Evolutionary conservation across 2,888 invertebrate genomes (phyloP), one percentile per base, ranked within the genome.

Genomic region (Metalampra italica): DNA sequence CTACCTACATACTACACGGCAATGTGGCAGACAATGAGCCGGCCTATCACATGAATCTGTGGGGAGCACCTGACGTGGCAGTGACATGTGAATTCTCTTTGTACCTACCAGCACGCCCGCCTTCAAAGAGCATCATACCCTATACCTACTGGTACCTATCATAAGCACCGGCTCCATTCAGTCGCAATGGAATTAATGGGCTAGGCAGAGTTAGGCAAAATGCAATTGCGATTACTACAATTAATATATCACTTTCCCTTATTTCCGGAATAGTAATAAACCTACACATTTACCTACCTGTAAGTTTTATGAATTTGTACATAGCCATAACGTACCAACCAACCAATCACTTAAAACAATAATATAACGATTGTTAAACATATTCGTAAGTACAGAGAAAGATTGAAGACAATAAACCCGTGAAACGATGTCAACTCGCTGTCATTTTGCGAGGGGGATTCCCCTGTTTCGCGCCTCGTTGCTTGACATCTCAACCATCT

Each of bases 341-440:
- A n/a, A n/a, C n/a, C 40, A 41, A 13, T 8, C 47, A 42, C 34
- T 45, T 39, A 40, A 43, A 50, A 47, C 48, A 54, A 54, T 52
- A 54, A 54, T 52, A 55, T 52, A 47, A 13, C 37, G 39, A 51
- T 53, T 50, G 44, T 42, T 36, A 47, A 47, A 48, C 49, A 45
- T 53, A 51, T 51, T 22, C 5, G 22, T 22, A 22, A 22, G 5
- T 51, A 34, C 11, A 14, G 30, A 22, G 22, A 34, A 45, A 51
- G 60, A 64, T 64, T 62, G 58, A 60, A 65, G 60, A 66, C 68
- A 69, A 69, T 71, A 66, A 66, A 65, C 57, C 50, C 50, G 50
- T 56, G 54, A 60, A 58, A 54, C 57, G 60, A 56, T 61, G 59
- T 67, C 67, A 65, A 61, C 36, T 36, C 13, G 55, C 61, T 64